phyloP scores from a whole-genome alignment of 2,113 vertebrate species.

The Tyrannus savana region DNA sequence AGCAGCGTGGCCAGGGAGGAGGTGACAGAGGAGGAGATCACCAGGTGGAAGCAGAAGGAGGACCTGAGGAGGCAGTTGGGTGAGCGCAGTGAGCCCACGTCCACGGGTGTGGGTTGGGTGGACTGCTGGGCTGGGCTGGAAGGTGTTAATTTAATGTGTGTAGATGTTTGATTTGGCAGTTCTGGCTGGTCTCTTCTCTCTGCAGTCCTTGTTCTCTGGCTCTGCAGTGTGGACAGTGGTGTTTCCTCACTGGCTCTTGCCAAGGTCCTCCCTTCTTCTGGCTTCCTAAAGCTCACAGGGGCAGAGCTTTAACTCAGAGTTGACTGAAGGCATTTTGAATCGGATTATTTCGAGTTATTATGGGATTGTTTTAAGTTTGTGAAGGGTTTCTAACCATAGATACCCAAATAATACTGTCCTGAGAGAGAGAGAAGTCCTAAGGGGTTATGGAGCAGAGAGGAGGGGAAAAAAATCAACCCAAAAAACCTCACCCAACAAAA shows the following conservation, averaged over 20 bases:
- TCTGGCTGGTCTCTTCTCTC: neutral
- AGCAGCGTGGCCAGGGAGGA: constrained; percentile 92
- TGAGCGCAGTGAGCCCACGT: neutral
- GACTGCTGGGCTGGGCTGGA: fast-evolving
- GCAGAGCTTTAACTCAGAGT: neutral
- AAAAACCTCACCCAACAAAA: neutral
- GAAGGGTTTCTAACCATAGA: neutral
- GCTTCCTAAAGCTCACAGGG: neutral
- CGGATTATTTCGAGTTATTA: neutral
- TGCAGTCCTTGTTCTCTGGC: neutral
- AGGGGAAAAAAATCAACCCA: no score
- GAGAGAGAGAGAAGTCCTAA: neutral
- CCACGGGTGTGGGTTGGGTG: fast-evolving
- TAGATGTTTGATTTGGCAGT: neutral
- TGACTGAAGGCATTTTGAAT: neutral
- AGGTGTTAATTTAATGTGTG: neutral
- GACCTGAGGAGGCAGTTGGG: constrained; percentile 82
- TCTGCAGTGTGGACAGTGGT: neutral
- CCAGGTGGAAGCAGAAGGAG: constrained; percentile 83
- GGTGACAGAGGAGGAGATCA: constrained; percentile 87
- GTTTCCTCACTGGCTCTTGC: neutral
- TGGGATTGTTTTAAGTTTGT: neutral
- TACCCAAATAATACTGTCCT: neutral
- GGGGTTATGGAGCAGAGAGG: neutral
- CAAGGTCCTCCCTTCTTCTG: neutral